phyloP scores from a whole-genome alignment of 1,140 invertebrate genomes.

The Conus betulinus region DNA sequence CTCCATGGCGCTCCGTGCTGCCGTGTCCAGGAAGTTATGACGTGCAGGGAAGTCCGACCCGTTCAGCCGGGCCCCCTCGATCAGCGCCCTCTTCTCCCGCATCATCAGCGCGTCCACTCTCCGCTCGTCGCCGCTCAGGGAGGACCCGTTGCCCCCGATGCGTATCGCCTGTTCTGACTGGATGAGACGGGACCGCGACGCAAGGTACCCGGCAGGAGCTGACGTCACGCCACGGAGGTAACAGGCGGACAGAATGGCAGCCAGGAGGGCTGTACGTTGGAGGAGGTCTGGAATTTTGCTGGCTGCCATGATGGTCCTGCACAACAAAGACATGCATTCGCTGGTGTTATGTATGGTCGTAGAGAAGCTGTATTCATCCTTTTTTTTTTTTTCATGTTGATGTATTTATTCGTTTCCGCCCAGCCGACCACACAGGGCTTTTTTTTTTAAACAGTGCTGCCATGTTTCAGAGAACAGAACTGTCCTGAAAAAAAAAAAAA shows the following conservation, averaged over 20 bases:
- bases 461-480: no score
- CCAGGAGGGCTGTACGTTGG: not conserved
- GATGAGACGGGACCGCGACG: not conserved
- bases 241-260: not conserved
- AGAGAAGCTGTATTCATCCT: no score
- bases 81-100: slow-evolving; percentile 1
- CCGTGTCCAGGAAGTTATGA: not conserved
- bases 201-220: not conserved
- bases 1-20: not conserved
- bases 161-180: not conserved
- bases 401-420: no score
- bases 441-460: no score
- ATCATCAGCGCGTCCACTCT: slow-evolving; percentile 14
- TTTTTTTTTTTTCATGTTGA: no score
- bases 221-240: not conserved
- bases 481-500: no score
- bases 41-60: not conserved
- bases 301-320: no score
- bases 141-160: not conserved
- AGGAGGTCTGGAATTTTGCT: no score
- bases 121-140: not conserved
- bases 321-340: no score
- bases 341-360: no score
- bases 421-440: no score
- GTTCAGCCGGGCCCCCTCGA: not conserved